Base-by-base conservation (phyloP, 1,140 invertebrate genomes). In the Bombus turneri region DNA sequence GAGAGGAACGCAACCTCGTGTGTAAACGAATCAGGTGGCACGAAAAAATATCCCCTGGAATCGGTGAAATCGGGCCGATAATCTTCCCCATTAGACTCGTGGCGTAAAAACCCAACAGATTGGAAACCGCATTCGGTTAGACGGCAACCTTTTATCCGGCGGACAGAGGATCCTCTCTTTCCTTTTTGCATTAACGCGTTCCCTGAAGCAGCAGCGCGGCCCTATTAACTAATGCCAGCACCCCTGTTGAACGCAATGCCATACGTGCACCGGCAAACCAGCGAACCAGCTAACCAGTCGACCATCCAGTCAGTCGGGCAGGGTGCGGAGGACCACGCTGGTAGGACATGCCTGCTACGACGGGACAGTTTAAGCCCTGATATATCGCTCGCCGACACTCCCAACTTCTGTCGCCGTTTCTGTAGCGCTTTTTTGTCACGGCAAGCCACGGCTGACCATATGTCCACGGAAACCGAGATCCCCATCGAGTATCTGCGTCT, bases 361-460 rank as follows among this genome's bases (percentile, higher is more conserved):
- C 92, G 93, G 93, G 94, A 95, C 94, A 95, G 95, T 95, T 95
- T 95, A 95, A 95, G 94, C 94, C 94, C 94, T 95, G 94, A 95
- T 95, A 95, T 95, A 95, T 95, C 94, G 94, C 92, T 89, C 88
- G 88, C 77, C 92, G 95, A 95, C 95, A 95, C 95, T 95, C 95
- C 95, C 95, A 95, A 95, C 95, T 95, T 95, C 95, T 95, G 95
- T 95, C 94, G 92, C 91, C 89, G 93, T 92, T 93, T 94, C 94
- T 93, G 92, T 94, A 92, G 89, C 92, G 91, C 91, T 93, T 93
- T 94, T 94, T 94, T 94, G 92, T 92, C 90, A 88, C 89, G 89
- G 86, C 87, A 75, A 86, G 71, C 86, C 89, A 93, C 91, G 87
- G 90, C 88, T 94, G 94, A 95, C 94, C 95, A 95, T 95, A 95